phyloP scores from a whole-genome alignment of 2,113 vertebrate species.

The Hydropotes inermis region DNA sequence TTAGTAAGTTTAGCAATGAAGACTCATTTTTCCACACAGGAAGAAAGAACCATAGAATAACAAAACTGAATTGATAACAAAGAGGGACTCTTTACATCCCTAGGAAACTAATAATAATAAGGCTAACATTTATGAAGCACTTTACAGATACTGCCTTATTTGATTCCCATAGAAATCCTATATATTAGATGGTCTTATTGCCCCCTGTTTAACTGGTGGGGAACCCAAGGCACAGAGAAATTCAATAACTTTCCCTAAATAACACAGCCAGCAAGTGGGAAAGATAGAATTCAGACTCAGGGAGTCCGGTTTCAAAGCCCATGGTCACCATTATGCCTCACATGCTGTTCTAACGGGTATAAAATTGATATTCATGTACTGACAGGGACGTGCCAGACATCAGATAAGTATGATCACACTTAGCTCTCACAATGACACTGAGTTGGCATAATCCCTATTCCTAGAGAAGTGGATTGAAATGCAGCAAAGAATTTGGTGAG shows the following conservation, averaged over 20 bases:
- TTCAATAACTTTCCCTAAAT: background rate
- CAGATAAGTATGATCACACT: background rate
- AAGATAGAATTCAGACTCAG: background rate
- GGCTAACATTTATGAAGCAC: background rate
- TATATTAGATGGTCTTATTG: background rate
- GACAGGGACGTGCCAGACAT: background rate
- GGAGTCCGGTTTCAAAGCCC: background rate
- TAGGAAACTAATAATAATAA: background rate
- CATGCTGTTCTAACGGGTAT: background rate
- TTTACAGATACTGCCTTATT: background rate
- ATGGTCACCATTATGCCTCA: accelerated
- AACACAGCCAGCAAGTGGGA: background rate
- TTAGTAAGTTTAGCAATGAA: slow-evolving; percentile 50
- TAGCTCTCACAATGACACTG: background rate
- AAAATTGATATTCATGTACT: background rate
- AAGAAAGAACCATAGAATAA: slow-evolving; percentile 45
- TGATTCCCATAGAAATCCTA: background rate
- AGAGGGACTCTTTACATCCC: background rate
- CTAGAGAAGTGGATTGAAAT: background rate
- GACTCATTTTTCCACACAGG: slow-evolving; percentile 57
- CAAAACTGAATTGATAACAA: background rate
- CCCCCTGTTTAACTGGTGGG: background rate
- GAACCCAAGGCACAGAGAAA: background rate
- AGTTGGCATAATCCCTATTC: background rate
- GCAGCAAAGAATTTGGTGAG: background rate